Conservation (phyloP, 1,140 invertebrate species). For the Drosophila sturtevanti region DNA sequence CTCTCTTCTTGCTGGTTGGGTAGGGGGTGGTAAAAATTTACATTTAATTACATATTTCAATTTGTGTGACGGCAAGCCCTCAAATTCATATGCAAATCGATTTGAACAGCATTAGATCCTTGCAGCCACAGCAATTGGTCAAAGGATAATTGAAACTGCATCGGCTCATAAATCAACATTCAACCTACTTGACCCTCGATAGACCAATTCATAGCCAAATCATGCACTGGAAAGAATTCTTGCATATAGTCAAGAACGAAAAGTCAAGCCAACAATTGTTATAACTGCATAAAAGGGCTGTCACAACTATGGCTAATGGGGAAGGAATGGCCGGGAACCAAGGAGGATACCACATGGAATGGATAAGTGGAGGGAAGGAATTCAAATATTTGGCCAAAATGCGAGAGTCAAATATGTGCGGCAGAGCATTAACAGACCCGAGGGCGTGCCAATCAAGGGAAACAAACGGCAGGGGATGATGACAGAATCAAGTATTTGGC, state of each 20-base stretch:
- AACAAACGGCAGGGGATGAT: slow-evolving; percentile 11
- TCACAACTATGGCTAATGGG: slow-evolving; percentile 13
- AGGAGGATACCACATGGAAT: too few relatives aligned
- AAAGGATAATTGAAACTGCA: slow-evolving; percentile 64
- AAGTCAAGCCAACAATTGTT: slow-evolving; percentile 41
- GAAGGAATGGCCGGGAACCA: too few relatives aligned
- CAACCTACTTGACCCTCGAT: slow-evolving; percentile 24
- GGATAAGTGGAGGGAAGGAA: slow-evolving; percentile 40
- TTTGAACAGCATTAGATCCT: slow-evolving; percentile 14
- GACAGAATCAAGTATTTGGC: slow-evolving; percentile 37
- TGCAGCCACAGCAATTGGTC: slow-evolving; percentile 15
- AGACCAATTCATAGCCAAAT: slow-evolving; percentile 52
- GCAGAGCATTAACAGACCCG: slow-evolving; percentile 21
- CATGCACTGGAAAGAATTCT: slow-evolving; percentile 67
- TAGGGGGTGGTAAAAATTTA: slow-evolving; percentile 59
- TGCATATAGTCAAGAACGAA: slow-evolving; percentile 26
- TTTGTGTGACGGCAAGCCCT: slow-evolving; percentile 15
- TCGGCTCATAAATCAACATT: slow-evolving; percentile 72
- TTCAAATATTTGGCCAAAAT: slow-evolving; percentile 75
- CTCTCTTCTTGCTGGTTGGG: neutral
- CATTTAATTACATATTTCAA: slow-evolving; percentile 78
- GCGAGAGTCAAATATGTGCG: slow-evolving; percentile 50
- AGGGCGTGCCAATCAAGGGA: slow-evolving; percentile 18
- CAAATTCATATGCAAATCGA: slow-evolving; percentile 49
- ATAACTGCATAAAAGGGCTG: slow-evolving; percentile 54